Percentiles rank a stretch among this genome's conserved stretches.
Evolutionary conservation across 2,797 vertebrate species (phyloP).

Genomic region (Sebastes nivosus): DNA sequence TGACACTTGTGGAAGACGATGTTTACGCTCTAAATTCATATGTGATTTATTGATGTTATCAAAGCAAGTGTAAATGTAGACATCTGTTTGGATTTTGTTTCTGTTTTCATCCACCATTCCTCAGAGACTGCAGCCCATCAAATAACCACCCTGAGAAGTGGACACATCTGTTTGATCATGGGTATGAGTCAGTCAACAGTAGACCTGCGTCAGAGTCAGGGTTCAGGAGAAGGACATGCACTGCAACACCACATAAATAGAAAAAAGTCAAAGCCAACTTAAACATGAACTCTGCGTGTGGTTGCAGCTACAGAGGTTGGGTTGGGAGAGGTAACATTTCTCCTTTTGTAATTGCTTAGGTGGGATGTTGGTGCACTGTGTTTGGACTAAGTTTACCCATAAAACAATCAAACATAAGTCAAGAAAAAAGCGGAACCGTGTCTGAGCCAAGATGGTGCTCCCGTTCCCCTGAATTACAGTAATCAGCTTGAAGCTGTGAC

Average conservation of each 20-base stretch:
- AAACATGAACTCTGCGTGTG: slow-evolving; percentile 26
- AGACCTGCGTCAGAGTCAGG: slow-evolving; percentile 28
- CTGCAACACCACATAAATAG: slow-evolving; percentile 23
- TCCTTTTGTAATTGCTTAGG: neutral
- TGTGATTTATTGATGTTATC: neutral
- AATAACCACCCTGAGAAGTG: slow-evolving; percentile 20
- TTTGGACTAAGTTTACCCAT: neutral
- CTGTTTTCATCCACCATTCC: neutral
- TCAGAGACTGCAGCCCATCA: neutral
- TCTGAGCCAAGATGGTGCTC: neutral
- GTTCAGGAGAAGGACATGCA: slow-evolving; percentile 42
- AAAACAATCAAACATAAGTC: neutral
- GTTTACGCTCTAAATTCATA: neutral
- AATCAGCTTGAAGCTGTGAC: neutral
- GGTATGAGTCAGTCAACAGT: slow-evolving; percentile 21
- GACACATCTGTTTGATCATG: slow-evolving; percentile 40
- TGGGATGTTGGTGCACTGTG: neutral
- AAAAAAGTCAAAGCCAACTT: slow-evolving; percentile 16
- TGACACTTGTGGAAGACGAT: neutral
- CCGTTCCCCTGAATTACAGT: slow-evolving; percentile 9
- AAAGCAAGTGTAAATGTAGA: slow-evolving; percentile 3
- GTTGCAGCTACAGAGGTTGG: slow-evolving; percentile 16
- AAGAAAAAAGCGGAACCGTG: neutral
- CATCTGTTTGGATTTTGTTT: slow-evolving; percentile 5
- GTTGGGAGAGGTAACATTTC: slow-evolving; percentile 1